phyloP scores from a whole-genome alignment of 2,797 vertebrate genomes.

The Jordanella pulchra region DNA sequence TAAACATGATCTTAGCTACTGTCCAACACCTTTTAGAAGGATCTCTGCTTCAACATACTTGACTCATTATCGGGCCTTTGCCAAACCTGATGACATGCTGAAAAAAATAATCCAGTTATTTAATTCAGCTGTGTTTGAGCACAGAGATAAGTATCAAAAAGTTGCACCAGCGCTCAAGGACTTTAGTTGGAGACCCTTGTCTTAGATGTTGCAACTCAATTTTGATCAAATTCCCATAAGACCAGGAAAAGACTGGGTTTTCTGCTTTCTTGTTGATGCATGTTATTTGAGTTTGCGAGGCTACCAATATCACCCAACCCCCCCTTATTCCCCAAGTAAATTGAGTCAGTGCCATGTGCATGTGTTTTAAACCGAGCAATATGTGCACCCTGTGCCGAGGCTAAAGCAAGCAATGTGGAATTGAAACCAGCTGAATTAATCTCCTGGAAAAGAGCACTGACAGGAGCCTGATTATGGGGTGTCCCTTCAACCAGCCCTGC shows the following conservation, averaged over 20 bases:
- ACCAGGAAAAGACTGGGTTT: conserved; percentile 70
- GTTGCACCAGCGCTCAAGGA: no score
- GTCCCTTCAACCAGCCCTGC: conserved; percentile 76
- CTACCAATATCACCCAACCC: conserved; percentile 56
- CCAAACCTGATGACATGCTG: no score
- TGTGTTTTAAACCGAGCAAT: conserved; percentile 77
- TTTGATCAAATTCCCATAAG: conserved; percentile 43
- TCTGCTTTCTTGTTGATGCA: conserved; percentile 86
- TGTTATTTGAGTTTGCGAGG: conserved; percentile 80
- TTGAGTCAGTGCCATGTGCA: conserved; percentile 71
- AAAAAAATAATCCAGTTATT: no score
- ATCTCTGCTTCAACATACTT: no score
- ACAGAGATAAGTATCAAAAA: no score
- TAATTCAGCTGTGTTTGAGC: no score
- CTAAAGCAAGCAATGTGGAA: conserved; percentile 68
- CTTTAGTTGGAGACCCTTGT: conserved; percentile 11
- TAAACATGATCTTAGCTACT: conserved; percentile 32
- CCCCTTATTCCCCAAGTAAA: conserved; percentile 72
- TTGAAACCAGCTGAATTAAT: conserved; percentile 84
- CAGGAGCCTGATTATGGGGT: conserved; percentile 83
- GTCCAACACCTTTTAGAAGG: no score
- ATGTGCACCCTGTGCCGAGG: conserved; percentile 64
- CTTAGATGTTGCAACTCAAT: conserved; percentile 35
- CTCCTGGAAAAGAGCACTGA: conserved; percentile 78
- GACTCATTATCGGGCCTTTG: no score